phyloP scores from a whole-genome alignment of 2,797 vertebrate species.

The Zenarchopterus dispar region DNA sequence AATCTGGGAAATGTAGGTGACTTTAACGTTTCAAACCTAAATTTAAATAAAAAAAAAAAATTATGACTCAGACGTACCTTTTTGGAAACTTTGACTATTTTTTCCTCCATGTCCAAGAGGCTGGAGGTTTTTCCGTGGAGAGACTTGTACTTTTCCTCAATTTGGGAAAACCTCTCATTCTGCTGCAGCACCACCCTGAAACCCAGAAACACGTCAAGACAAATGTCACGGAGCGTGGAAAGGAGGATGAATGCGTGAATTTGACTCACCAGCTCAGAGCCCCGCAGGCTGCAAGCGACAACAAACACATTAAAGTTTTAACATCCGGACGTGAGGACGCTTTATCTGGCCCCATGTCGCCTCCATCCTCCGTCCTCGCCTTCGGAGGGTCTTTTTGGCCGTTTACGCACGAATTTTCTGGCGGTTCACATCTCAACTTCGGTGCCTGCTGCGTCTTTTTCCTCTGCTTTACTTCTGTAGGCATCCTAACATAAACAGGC shows the following conservation, averaged over 20 bases:
- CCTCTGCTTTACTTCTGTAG: constrained; percentile 77
- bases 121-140: constrained; percentile 81
- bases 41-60: too few species aligned
- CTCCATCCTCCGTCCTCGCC: constrained; percentile 22
- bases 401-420: constrained; percentile 24
- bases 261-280: constrained; percentile 76
- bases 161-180: constrained; percentile 82
- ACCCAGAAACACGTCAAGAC: constrained; percentile 7
- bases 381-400: constrained; percentile 37
- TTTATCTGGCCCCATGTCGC: constrained; percentile 9
- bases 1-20: too few species aligned
- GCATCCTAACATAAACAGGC: constrained; percentile 64
- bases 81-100: constrained; percentile 85
- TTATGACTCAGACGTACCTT: constrained; percentile 82
- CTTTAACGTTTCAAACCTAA: too few species aligned
- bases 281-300: constrained; percentile 68
- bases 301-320: constrained; percentile 57
- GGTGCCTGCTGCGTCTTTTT: constrained; percentile 59
- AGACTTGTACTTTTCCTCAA: constrained; percentile 86
- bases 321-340: constrained; percentile 49
- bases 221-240: too few species aligned
- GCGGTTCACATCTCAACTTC: constrained; percentile 51
- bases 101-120: constrained; percentile 83
- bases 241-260: fast-evolving
- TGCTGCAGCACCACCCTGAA: constrained; percentile 89